Evolutionary conservation across 2,797 vertebrate species (phyloP), one percentile per base, ranked within the genome.

Genomic region (Coendou prehensilis): DNA sequence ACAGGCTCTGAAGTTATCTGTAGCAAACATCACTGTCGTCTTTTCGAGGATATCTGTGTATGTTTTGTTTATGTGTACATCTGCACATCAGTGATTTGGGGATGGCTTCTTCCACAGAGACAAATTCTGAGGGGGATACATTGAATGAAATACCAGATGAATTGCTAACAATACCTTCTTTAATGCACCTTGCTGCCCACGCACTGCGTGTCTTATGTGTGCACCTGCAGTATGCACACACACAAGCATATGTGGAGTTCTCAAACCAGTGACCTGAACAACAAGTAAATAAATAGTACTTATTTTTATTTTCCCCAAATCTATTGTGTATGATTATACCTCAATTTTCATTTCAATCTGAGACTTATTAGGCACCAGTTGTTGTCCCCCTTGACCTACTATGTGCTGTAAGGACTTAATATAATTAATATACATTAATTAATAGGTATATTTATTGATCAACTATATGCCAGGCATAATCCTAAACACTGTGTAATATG

Each of bases 11-110:
- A 91, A 92, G 45, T 79, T 92, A 91, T 92, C 96, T 96, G 50
- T 71, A 93, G 78, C 56, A 90, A 79, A 87, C 96, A 96, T 88
- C 28, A 89, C 92, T 93, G 56, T 67, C 93, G 91, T 82, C 33
- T 88, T 90, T 33, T 8, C 23, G 26, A 57, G 71, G 57, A 1
- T 61, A 26, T 89, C 56, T 95, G 9, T 79, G 57, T 95, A 18
- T 87, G 54, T 18, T 57, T 89, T 93, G 52, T 78, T 89, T 41
- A 41, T 23, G 13, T 45, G 41, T 54, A 9, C 5, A 84, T 63
- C 80, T 95, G 82, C 47, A 75, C 26, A 41, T 26, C 71, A 57
- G 64, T 87, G 87, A 87, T 95, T 91, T 90, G 47, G 50, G 94
- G 56, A 57, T 33, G 90, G 73, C n/a, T 86, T 61, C 78, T 83